phyloP scores from a whole-genome alignment of 2,888 invertebrate species.

The Bruchidius siliquastri region DNA sequence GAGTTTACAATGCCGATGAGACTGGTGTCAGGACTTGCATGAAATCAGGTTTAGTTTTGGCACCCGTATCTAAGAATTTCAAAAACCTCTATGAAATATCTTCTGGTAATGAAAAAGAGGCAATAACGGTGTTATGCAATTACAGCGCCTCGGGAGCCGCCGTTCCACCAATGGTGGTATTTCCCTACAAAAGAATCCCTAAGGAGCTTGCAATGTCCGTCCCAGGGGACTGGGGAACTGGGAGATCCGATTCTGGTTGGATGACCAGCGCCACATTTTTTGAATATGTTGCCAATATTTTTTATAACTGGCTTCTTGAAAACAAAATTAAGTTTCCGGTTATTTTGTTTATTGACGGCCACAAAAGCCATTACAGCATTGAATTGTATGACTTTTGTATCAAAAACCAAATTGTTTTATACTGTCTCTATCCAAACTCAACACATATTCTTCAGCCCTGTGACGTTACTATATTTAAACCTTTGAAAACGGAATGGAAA shows the following conservation, averaged over 20 bases:
- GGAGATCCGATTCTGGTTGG: slow-evolving; percentile 27
- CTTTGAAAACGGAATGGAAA: neutral
- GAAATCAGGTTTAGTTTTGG: slow-evolving; percentile 11
- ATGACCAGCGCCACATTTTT: slow-evolving; percentile 26
- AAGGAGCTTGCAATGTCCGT: slow-evolving; percentile 21
- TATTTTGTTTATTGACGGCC: slow-evolving; percentile 4
- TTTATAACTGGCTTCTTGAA: slow-evolving; percentile 24
- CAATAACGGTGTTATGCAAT: slow-evolving; percentile 24
- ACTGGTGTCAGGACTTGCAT: slow-evolving; percentile 12
- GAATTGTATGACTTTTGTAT: slow-evolving; percentile 9
- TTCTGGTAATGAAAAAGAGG: slow-evolving; percentile 9
- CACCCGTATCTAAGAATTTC: slow-evolving; percentile 5
- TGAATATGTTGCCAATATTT: slow-evolving; percentile 27
- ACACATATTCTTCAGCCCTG: slow-evolving; percentile 6
- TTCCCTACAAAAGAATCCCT: slow-evolving; percentile 27
- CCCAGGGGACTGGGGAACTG: slow-evolving; percentile 24
- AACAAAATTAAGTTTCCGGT: slow-evolving; percentile 1
- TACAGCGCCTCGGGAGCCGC: slow-evolving; percentile 18
- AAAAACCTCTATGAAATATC: slow-evolving; percentile 9
- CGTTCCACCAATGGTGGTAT: slow-evolving; percentile 26
- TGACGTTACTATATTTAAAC: neutral
- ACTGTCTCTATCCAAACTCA: neutral
- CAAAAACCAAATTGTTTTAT: neutral
- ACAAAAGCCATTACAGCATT: slow-evolving; percentile 7
- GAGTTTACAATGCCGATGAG: slow-evolving; percentile 19